Conservation (phyloP, 2,113 vertebrate species). For the Onychorhynchus coronatus region DNA sequence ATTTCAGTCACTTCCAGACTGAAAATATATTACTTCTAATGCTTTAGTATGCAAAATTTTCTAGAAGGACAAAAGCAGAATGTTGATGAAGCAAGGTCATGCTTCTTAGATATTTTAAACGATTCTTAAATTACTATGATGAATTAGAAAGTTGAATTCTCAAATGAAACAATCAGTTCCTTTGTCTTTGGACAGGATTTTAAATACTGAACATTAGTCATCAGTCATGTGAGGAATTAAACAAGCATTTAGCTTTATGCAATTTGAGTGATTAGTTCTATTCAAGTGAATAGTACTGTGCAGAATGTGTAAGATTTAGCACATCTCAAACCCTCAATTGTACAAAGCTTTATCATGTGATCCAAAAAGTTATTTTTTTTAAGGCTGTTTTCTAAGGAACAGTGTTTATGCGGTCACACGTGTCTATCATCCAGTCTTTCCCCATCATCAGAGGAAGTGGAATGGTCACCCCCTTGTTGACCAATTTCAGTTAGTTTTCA, state of each 20-base stretch:
- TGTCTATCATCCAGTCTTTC: background rate
- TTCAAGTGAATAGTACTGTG: slow-evolving; percentile 34
- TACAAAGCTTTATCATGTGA: slow-evolving; percentile 34
- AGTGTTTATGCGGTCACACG: background rate
- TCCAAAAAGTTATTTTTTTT: background rate
- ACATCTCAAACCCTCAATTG: slow-evolving; percentile 44
- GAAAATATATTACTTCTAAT: background rate
- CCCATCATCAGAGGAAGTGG: accelerated
- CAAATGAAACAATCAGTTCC: slow-evolving; percentile 24
- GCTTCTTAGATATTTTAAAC: background rate
- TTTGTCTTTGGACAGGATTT: slow-evolving; percentile 38
- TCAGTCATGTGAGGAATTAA: slow-evolving; percentile 63
- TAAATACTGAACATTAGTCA: slow-evolving; percentile 50
- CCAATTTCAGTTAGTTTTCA: background rate
- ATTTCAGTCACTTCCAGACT: background rate
- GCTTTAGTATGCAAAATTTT: background rate
- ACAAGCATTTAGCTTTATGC: slow-evolving; percentile 56
- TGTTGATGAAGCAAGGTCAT: background rate
- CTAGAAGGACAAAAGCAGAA: background rate
- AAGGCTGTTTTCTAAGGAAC: slow-evolving; percentile 1
- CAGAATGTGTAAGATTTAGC: background rate
- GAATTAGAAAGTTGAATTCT: slow-evolving; percentile 4
- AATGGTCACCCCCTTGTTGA: background rate
- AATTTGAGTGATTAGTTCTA: slow-evolving; percentile 53
- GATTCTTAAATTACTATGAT: background rate